A percentile compares a stretch with the other conserved stretches of the same genome.
phyloP scores from a whole-genome alignment of 2,113 vertebrate species.

The Rhineura floridana region DNA sequence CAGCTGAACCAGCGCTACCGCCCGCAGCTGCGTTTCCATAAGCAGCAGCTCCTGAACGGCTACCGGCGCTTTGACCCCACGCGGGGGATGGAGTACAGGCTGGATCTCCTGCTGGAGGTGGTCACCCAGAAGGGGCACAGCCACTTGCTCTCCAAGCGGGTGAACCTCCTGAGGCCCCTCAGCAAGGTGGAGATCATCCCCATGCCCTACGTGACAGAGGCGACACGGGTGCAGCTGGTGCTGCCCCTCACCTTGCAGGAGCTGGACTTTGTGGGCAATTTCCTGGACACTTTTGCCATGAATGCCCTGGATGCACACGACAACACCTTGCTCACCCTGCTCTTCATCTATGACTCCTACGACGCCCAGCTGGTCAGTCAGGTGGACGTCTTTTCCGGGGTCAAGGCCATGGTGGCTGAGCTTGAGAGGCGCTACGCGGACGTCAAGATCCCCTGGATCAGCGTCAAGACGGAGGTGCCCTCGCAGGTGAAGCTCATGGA shows the following conservation, averaged over 20 bases:
- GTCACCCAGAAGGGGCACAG: slow-evolving; percentile 91
- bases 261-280: slow-evolving; percentile 83
- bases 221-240: slow-evolving; percentile 91
- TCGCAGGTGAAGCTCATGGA: slow-evolving; percentile 94
- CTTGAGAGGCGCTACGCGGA: slow-evolving; percentile 87
- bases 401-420: slow-evolving; percentile 88
- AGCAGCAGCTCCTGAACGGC: slow-evolving; percentile 88
- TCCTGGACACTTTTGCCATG: slow-evolving; percentile 91
- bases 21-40: slow-evolving; percentile 90
- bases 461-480: slow-evolving; percentile 89
- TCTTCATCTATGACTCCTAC: slow-evolving; percentile 90
- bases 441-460: slow-evolving; percentile 96
- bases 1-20: slow-evolving; percentile 89
- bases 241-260: slow-evolving; percentile 87
- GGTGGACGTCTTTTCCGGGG: slow-evolving; percentile 88
- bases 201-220: slow-evolving; percentile 96
- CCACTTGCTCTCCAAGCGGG: slow-evolving; percentile 85
- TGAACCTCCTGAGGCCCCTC: slow-evolving; percentile 88
- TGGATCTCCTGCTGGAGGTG: slow-evolving; percentile 91
- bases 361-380: slow-evolving; percentile 87
- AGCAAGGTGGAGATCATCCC: slow-evolving; percentile 93
- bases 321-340: slow-evolving; percentile 88
- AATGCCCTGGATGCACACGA: slow-evolving; percentile 89
- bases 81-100: slow-evolving; percentile 92
- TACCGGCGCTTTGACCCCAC: slow-evolving; percentile 95